Conservation (phyloP, 2,113 vertebrate genomes). For the Corythaeola cristata region DNA sequence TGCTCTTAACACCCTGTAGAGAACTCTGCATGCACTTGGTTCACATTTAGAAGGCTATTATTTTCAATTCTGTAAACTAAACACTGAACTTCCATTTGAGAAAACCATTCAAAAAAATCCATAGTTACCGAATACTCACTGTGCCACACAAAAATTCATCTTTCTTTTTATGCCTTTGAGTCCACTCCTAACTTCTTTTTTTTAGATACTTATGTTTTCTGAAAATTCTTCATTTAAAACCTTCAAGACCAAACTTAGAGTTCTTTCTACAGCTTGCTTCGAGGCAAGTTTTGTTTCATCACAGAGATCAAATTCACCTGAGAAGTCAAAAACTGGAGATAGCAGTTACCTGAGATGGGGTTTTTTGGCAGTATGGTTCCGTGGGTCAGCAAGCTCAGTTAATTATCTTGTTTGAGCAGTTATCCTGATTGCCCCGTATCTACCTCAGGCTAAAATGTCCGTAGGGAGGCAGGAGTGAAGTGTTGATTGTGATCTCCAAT, state of each 20-base stretch:
- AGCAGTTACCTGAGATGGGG: background rate
- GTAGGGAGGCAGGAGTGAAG: background rate
- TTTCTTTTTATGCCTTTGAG: accelerated
- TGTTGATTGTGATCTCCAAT: background rate
- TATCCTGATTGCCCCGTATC: background rate
- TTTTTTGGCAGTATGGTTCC: background rate
- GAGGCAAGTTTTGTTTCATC: background rate
- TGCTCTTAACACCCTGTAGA: background rate
- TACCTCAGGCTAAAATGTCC: background rate
- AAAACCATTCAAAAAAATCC: background rate
- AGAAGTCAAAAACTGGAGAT: background rate
- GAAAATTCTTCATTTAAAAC: background rate
- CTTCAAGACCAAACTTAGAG: background rate
- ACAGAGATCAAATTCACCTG: background rate
- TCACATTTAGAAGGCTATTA: background rate
- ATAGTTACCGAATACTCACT: background rate
- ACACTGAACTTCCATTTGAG: background rate
- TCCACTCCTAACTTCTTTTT: too few species aligned
- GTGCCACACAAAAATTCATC: accelerated
- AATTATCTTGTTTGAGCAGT: background rate
- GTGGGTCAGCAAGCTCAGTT: background rate
- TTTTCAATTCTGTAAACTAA: background rate
- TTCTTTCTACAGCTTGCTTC: background rate
- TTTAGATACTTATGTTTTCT: background rate
- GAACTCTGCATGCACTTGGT: accelerated